Conservation (phyloP, 2,888 invertebrate species). For the Selenia dentaria region DNA sequence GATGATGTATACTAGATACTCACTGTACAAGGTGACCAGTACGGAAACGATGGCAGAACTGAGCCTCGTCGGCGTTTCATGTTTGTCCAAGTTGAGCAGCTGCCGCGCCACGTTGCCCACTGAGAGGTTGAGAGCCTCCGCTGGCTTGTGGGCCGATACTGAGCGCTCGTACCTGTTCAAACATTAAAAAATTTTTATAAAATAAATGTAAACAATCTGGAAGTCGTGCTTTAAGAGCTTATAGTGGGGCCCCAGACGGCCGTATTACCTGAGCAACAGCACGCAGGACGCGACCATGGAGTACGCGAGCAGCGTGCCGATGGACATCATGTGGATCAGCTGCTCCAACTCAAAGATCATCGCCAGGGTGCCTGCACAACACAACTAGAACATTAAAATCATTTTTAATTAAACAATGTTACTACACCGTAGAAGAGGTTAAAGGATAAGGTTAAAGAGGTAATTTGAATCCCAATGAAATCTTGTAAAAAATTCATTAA, state of each 20-base stretch:
- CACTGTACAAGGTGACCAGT: conserved; percentile 80
- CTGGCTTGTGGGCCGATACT: conserved; percentile 42
- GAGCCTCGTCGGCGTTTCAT: conserved; percentile 61
- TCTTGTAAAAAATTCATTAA: too few species aligned
- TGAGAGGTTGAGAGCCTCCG: conserved; percentile 44
- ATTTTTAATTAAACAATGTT: too few species aligned
- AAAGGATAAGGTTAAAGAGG: too few species aligned
- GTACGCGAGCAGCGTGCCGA: conserved; percentile 94
- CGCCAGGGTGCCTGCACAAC: conserved; percentile 87
- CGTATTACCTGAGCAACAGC: conserved; percentile 88
- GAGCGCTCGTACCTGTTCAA: conserved; percentile 59
- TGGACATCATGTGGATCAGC: conserved; percentile 95
- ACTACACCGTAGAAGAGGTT: too few species aligned
- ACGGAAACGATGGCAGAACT: conserved; percentile 71
- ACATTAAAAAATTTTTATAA: not conserved
- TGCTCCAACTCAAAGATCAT: conserved; percentile 93
- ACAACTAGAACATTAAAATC: too few species aligned
- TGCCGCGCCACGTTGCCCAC: conserved; percentile 56
- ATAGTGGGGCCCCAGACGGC: not conserved
- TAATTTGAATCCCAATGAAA: too few species aligned
- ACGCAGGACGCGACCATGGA: conserved; percentile 96
- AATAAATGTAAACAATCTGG: too few species aligned
- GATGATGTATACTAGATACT: too few species aligned
- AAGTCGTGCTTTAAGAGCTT: not conserved
- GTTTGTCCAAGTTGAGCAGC: conserved; percentile 67